Base-by-base conservation (phyloP, 2,888 invertebrate species). In the Lagria hirta region DNA sequence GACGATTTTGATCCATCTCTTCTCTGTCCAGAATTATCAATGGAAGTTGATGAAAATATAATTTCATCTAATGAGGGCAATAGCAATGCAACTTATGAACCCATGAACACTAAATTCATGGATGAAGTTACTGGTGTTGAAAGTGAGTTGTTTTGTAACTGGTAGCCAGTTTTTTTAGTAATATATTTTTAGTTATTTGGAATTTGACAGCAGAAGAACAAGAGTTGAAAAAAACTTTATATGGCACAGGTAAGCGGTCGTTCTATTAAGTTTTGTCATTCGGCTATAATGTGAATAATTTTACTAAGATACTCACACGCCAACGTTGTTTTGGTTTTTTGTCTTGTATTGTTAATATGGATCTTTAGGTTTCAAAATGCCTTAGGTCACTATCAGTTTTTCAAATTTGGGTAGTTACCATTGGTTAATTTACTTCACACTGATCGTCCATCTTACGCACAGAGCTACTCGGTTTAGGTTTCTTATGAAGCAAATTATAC, bases 11-110 rank as follows among this genome's bases (percentile, higher is more conserved):
- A 66, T 45, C 65, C 66, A 16, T 59, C 62, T 1, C 53, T 70
- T 17, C 52, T 70, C 12, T 66, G 67, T 49, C 70, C 70, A 8
- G 69, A 70, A 51, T 60, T 70, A 32, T 65, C 63, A 10, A 69
- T 70, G 69, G 68, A 64, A 52, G 62, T 68, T 3, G 69, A 69
- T 27, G 69, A 70, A 45, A 54, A 55, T 15, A 64, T 65, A 5
- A 52, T 61, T 15, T 60, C 62, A 7, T 53, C 52, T 12, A 37
- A 43, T 18, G 28, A 14, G n/a, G 15, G 32, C n/a, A 51, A 8
- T 28, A 51, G 51, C 18, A 60, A 58, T 47, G 58, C 61, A 3
- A 55, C 57, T 2, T 62, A 59, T 42, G 61, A 62, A 29, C 54
- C 61, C 10, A 43, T 60, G 11, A 64, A 60, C 52, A 64, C 64